These are phyloP conservation scores for Diorhabda elongata DNA, from an alignment of 1,140 invertebrate genomes.

Conservation along the genomic window DNA sequence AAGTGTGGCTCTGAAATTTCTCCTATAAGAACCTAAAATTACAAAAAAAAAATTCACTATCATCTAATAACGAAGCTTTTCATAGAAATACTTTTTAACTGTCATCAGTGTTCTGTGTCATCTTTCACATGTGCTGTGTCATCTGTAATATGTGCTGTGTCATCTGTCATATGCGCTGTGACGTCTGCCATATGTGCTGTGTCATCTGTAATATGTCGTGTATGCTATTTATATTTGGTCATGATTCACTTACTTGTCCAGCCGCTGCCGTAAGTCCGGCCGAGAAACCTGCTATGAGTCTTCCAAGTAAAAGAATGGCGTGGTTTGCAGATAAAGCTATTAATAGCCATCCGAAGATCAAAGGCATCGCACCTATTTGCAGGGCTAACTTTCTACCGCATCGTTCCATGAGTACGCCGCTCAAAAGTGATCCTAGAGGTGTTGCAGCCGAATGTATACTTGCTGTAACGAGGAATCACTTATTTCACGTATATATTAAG, in stretches of 20 bases:
- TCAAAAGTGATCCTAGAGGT: slow-evolving; percentile 65
- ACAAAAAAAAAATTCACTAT: no score
- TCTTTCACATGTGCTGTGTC: no score
- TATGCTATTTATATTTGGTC: not conserved
- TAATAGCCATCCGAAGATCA: slow-evolving; percentile 65
- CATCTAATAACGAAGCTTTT: no score
- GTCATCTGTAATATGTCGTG: no score
- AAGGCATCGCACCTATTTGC: slow-evolving; percentile 64
- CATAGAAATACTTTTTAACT: no score
- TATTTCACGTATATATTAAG: no score
- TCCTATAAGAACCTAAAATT: slow-evolving; percentile 61
- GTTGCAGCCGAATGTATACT: slow-evolving; percentile 68
- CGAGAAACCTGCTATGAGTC: slow-evolving; percentile 63
- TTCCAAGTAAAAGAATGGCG: slow-evolving; percentile 57
- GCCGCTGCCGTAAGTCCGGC: slow-evolving; percentile 66
- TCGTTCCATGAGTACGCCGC: slow-evolving; percentile 67
- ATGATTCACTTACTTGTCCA: slow-evolving; percentile 52
- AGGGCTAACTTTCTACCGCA: slow-evolving; percentile 63
- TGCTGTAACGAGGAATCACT: slow-evolving; percentile 48
- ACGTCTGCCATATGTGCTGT: no score
- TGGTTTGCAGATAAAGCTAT: slow-evolving; percentile 57
- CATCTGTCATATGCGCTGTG: no score
- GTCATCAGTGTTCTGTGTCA: no score
- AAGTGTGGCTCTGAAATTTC: slow-evolving; percentile 66
- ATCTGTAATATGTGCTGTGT: no score